phyloP scores from a whole-genome alignment of 2,797 vertebrate genomes.

The Pseudomugil tenellus region DNA sequence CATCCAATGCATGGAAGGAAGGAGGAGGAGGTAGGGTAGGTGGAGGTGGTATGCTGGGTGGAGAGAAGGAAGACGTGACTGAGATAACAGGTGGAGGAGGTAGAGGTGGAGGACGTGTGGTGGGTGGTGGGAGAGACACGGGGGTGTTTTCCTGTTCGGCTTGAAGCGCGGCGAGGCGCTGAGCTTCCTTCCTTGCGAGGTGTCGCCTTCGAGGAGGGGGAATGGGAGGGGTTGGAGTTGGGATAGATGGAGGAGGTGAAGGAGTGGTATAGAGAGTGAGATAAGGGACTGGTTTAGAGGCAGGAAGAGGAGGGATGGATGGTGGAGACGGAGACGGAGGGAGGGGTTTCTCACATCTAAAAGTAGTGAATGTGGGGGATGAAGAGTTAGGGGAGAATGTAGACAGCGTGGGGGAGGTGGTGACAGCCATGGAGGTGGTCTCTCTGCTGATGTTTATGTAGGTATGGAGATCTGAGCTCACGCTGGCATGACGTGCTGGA shows the following conservation, averaged over 20 bases:
- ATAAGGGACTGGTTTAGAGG: conserved; percentile 80
- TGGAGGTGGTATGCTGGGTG: conserved; percentile 77
- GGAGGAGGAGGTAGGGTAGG: conserved; percentile 67
- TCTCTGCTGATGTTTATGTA: conserved; percentile 83
- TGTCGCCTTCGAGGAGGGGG: conserved; percentile 63
- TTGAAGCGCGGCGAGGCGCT: conserved; percentile 77
- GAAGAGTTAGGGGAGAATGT: conserved; percentile 75
- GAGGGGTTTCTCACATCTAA: conserved; percentile 74
- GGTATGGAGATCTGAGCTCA: conserved; percentile 80
- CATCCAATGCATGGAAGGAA: conserved; percentile 72
- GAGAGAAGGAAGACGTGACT: conserved; percentile 52
- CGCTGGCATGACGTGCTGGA: conserved; percentile 78
- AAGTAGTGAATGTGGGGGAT: conserved; percentile 76
- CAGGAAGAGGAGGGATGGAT: conserved; percentile 76
- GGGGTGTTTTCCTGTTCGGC: conserved; percentile 75
- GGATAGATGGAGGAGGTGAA: conserved; percentile 68
- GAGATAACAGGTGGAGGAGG: conserved; percentile 73
- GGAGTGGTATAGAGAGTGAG: conserved; percentile 81
- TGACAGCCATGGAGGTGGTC: conserved; percentile 71
- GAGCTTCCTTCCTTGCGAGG: conserved; percentile 76
- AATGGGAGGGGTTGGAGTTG: conserved; percentile 71
- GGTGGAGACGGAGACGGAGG: conserved; percentile 73
- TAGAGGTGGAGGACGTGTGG: conserved; percentile 70
- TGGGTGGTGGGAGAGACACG: conserved; percentile 77
- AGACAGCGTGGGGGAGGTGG: conserved; percentile 71